A percentile compares a stretch with the other conserved stretches of the same genome.
These are phyloP conservation scores for Ochotona curzoniae DNA, from an alignment of 2,113 vertebrate species.

Conservation along the genomic window DNA sequence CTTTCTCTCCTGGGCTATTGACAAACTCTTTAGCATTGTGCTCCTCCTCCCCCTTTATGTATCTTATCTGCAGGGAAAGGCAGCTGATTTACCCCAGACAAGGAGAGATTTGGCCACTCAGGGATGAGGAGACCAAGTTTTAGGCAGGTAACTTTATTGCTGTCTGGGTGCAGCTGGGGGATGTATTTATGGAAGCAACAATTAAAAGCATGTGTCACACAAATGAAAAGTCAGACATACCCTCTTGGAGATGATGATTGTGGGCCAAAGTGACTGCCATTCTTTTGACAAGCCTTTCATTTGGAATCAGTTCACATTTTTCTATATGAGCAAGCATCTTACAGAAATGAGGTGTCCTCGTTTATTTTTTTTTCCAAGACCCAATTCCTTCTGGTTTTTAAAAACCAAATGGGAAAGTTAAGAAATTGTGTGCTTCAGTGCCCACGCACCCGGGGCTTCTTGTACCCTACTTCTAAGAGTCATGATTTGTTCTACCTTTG, in stretches of 20 bases:
- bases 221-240: constrained; percentile 67
- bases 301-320: constrained; percentile 67
- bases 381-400: constrained; percentile 69
- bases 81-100: constrained; percentile 77
- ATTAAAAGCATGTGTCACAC: constrained; percentile 82
- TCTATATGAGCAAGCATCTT: constrained; percentile 71
- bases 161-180: constrained; percentile 62
- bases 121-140: constrained; percentile 76
- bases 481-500: constrained; percentile 70
- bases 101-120: constrained; percentile 53
- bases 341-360: constrained; percentile 71
- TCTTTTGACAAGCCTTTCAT: constrained; percentile 67
- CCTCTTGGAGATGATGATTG: constrained; percentile 60
- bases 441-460: constrained; percentile 55
- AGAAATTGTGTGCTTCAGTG: constrained; percentile 65
- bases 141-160: constrained; percentile 77
- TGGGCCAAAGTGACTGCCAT: constrained; percentile 70
- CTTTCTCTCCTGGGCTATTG: constrained; percentile 73
- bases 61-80: constrained; percentile 70
- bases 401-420: constrained; percentile 80
- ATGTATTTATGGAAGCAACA: constrained; percentile 73
- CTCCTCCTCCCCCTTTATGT: constrained; percentile 31
- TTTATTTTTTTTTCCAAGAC: constrained; percentile 17
- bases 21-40: constrained; percentile 77
- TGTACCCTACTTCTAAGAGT: constrained; percentile 44